Conservation (phyloP, 2,797 vertebrate species). For the Characodon lateralis region DNA sequence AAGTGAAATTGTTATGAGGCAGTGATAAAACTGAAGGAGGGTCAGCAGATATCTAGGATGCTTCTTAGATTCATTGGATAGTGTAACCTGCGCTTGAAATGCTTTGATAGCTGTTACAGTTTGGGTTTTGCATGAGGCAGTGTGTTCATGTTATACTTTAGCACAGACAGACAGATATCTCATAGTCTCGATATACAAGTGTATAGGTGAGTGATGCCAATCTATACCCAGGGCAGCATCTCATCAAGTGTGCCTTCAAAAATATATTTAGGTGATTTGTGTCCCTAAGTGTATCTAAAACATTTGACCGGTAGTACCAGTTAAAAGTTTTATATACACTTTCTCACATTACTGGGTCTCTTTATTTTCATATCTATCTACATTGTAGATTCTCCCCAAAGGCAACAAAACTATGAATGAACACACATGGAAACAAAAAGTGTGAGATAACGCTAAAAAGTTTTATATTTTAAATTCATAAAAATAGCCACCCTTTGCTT, state of each 20-base stretch:
- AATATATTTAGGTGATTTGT: neutral
- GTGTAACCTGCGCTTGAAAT: neutral
- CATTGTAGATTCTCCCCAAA: too few species aligned
- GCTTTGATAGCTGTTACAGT: neutral
- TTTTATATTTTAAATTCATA: too few species aligned
- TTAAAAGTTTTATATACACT: too few species aligned
- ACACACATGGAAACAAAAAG: too few species aligned
- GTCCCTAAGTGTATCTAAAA: too few species aligned
- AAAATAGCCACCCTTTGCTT: too few species aligned
- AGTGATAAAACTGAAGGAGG: neutral
- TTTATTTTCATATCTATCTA: too few species aligned
- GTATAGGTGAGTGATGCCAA: neutral
- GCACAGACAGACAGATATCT: neutral
- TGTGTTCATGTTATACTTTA: neutral
- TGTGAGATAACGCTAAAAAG: too few species aligned
- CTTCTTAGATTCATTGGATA: neutral
- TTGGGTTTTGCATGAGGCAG: neutral
- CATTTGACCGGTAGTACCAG: too few species aligned
- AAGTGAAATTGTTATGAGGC: neutral
- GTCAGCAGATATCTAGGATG: neutral
- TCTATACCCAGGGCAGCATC: neutral
- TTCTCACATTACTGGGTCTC: too few species aligned
- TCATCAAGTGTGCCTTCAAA: neutral
- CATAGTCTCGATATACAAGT: neutral
- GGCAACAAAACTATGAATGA: too few species aligned